Evolutionary conservation across 1,140 invertebrate genomes (phyloP).

Genomic region (Papilio dardanus): DNA sequence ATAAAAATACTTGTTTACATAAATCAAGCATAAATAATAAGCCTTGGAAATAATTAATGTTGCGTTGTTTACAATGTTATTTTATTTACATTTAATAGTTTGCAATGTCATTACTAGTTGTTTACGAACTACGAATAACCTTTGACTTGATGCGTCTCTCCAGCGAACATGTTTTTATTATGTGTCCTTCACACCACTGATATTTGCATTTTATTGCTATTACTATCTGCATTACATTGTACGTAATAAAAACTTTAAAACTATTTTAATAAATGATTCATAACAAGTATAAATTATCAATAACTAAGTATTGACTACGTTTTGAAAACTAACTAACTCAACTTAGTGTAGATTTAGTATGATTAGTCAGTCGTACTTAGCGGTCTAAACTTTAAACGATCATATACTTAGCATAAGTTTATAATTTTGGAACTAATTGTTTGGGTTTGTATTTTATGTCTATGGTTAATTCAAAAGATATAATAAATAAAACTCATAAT

Average conservation of each 20-base stretch:
- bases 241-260: neutral
- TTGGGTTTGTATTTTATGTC: too few relatives aligned
- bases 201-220: conserved; percentile 3
- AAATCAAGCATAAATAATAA: neutral
- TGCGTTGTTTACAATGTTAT: conserved; percentile 1
- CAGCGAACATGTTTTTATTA: conserved; percentile 10
- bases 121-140: neutral
- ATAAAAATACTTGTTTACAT: neutral
- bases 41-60: neutral
- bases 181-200: conserved; percentile 2
- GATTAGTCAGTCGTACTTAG: too few relatives aligned
- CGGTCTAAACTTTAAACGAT: too few relatives aligned
- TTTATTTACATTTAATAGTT: neutral
- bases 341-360: too few relatives aligned
- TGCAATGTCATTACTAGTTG: neutral
- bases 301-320: too few relatives aligned
- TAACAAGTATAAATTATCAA: neutral
- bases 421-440: too few relatives aligned
- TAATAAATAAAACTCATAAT: conserved; percentile 41
- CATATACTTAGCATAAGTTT: too few relatives aligned
- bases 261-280: neutral
- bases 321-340: too few relatives aligned
- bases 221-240: neutral
- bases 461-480: neutral
- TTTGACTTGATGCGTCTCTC: conserved; percentile 1